A percentile compares a stretch with the other conserved stretches of the same genome.
These are phyloP conservation scores for Griposia aprilina DNA, from an alignment of 2,888 invertebrate species.

Conservation along the genomic window DNA sequence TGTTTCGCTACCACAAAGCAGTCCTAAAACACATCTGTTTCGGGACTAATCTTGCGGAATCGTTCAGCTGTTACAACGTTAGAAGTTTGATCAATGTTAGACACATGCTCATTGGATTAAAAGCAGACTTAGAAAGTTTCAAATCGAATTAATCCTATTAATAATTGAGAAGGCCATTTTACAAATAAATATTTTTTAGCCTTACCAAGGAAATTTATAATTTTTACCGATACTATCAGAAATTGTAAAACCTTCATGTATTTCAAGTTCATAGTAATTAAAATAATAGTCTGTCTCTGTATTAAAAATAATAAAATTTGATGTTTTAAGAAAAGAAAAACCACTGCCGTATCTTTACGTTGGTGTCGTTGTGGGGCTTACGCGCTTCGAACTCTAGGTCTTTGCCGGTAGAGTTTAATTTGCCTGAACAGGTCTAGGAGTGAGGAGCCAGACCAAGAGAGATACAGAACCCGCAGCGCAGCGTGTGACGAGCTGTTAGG, in stretches of 20 bases:
- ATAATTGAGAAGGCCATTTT: not conserved
- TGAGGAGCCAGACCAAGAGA: no score
- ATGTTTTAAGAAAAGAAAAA: no score
- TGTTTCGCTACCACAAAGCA: not conserved
- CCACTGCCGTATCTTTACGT: no score
- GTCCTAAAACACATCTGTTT: not conserved
- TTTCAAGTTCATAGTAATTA: not conserved
- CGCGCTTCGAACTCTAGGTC: no score
- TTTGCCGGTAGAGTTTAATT: no score
- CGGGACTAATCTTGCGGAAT: not conserved
- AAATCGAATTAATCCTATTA: not conserved
- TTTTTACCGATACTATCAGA: not conserved
- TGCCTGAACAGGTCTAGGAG: no score
- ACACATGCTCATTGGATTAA: not conserved
- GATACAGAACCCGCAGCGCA: no score
- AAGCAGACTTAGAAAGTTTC: not conserved
- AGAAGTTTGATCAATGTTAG: not conserved
- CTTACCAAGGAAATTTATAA: no score
- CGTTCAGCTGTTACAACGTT: not conserved
- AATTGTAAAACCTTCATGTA: not conserved
- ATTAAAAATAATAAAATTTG: no score
- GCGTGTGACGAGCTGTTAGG: no score
- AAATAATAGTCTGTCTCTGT: not conserved
- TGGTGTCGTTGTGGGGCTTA: no score
- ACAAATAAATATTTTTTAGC: not conserved